Evolutionary conservation across 2,888 invertebrate genomes (phyloP).

Genomic region (Halictus quadricinctus): DNA sequence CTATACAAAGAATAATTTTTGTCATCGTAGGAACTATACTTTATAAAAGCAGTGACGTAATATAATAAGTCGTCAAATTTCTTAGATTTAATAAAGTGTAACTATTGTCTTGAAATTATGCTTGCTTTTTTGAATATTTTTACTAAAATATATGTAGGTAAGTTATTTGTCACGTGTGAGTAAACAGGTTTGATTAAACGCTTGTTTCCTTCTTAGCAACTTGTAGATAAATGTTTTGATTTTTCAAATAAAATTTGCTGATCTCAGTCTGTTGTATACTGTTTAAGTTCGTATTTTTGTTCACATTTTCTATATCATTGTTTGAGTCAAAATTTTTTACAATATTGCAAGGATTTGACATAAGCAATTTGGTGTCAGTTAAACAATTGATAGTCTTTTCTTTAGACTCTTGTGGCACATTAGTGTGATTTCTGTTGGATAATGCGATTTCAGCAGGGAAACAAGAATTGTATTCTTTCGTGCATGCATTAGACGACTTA

Average conservation of each 20-base stretch:
- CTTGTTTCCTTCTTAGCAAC: slow-evolving; percentile 80
- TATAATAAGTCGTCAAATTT: slow-evolving; percentile 14
- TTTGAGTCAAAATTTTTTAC: slow-evolving; percentile 54
- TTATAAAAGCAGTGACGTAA: slow-evolving; percentile 9
- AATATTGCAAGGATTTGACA: slow-evolving; percentile 61
- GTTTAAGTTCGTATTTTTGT: slow-evolving; percentile 54
- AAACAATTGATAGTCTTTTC: slow-evolving; percentile 70
- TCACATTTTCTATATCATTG: slow-evolving; percentile 46
- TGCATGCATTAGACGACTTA: slow-evolving; percentile 54
- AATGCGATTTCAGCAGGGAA: slow-evolving; percentile 53
- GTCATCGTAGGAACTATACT: slow-evolving; percentile 37
- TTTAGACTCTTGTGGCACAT: slow-evolving; percentile 48
- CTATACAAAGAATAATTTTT: slow-evolving; percentile 13
- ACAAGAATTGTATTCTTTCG: slow-evolving; percentile 60
- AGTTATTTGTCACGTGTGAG: slow-evolving; percentile 17
- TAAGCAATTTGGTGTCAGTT: slow-evolving; percentile 68
- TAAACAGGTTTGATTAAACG: slow-evolving; percentile 70
- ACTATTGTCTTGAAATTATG: slow-evolving; percentile 23
- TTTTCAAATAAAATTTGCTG: slow-evolving; percentile 62
- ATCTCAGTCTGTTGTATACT: slow-evolving; percentile 49
- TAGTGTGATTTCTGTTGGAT: slow-evolving; percentile 39
- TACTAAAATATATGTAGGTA: slow-evolving; percentile 46
- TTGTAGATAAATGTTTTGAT: slow-evolving; percentile 64
- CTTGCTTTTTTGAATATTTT: slow-evolving; percentile 27
- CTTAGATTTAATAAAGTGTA: slow-evolving; percentile 22